Evolutionary conservation across 2,888 invertebrate species (phyloP), one percentile per base, ranked within the genome.

Genomic region (Aspidapion aeneum): DNA sequence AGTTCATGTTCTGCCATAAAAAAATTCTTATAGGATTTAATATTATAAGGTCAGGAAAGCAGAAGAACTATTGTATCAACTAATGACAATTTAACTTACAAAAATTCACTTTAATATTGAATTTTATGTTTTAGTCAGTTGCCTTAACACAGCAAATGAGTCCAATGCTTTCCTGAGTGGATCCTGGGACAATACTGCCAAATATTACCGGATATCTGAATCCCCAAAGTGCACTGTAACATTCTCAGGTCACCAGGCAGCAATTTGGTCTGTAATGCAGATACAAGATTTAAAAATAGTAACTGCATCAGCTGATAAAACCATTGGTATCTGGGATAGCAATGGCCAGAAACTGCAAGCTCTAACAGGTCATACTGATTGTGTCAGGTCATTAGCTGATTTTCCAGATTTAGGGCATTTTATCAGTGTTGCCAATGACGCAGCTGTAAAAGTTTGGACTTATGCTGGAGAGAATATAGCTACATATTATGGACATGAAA

Each of bases 271-370:
- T 18, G 84, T 85, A 0, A 78, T 83, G 64, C 90, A 85, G 76
- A 81, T 86, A 66, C 66, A 81, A 19, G 84, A 84, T 66, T 80
- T 81, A 1, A 81, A 80, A 21, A 85, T 90, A 70, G 85, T 94
- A 1, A 96, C 97, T 16, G 98, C 91, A 0, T 94, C 94, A 0
- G 98, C 98, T 17, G 98, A 99, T 80, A 94, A 93, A 80, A 88
- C 88, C 9, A 91, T 98, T 61, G 89, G 89, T 70, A 79, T 95
- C 21, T 98, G 96, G 96, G 85, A 83, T 68, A 82, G 82, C 60
- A 82, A 87, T 71, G 94, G 93, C 1, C 84, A 84, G 65, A 83
- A 87, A 70, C 78, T 89, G 61, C 84, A 82, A 62, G 84, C 87
- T 60, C 82, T 93, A 49, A 86, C 82, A 79, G 92, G 89, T 88